A percentile compares a stretch with the other conserved stretches of the same genome.
Conservation (phyloP, 2,113 vertebrate species). For the Marcusenius ussheri region DNA sequence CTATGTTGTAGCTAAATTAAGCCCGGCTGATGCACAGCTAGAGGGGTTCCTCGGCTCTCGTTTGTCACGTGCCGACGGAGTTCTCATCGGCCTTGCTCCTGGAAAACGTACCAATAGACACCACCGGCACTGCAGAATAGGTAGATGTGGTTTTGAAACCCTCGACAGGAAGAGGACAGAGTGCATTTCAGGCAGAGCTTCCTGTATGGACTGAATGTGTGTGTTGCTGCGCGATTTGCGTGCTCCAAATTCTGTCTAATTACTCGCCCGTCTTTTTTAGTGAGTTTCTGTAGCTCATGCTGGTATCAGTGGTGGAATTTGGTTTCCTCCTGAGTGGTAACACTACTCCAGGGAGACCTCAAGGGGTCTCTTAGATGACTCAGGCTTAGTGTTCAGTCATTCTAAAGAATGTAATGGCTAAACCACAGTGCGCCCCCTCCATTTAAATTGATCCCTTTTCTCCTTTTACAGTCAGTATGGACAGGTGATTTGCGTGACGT, state of each 20-base stretch:
- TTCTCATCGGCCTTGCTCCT: not conserved
- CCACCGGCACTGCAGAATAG: not conserved
- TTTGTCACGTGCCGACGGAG: not conserved
- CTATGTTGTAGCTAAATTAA: slow-evolving; percentile 22
- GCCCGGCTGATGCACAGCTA: not conserved
- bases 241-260: not conserved
- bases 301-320: not conserved
- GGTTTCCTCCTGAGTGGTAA: not conserved
- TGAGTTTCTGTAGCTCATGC: not conserved
- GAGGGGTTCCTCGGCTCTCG: not conserved
- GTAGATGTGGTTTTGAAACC: not conserved
- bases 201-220: not conserved
- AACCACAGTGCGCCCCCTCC: not conserved
- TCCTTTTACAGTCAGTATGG: not conserved
- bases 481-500: not conserved
- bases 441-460: not conserved
- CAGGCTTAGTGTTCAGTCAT: not conserved
- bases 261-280: not conserved
- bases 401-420: not conserved
- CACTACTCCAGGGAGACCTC: not conserved
- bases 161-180: not conserved
- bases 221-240: not conserved
- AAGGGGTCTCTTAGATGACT: not conserved
- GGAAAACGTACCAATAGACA: not conserved
- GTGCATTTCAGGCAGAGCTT: not conserved